Evolutionary conservation across 2,113 vertebrate species (phyloP), one percentile per base, ranked within the genome.

Genomic region (Xenopus borealis): DNA sequence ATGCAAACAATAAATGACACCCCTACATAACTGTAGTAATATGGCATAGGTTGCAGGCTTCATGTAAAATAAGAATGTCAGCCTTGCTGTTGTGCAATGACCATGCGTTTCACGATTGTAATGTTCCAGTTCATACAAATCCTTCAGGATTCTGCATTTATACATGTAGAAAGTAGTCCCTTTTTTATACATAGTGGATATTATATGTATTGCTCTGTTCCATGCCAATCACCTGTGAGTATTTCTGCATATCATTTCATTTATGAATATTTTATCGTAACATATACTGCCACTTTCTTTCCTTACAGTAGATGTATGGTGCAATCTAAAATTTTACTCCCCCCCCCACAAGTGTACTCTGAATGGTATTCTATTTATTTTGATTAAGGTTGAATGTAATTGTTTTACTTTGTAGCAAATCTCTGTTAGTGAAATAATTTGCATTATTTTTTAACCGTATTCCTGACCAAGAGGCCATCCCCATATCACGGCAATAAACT

Each of bases 281-380:
- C 66, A 57, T 75, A 66, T 76, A 77, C 69, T 70, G 61, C 66
- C 67, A 63, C 53, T 73, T 67, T 75, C 81, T 83, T 80, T 82
- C 80, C 72, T 84, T 67, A 81, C 82, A 84, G 83, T 86, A 88
- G 86, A 82, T 85, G 78, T 80, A 83, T 86, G 84, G 85, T 89
- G 86, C 86, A 88, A 88, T 89, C 84, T 81, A 82, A 88, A 87
- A 84, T 81, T 81, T 83, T 83, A 80, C 83, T 75, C 30, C 47
- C 79, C 83, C 77, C 30, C 5, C 33, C 16, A 80, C 67, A 86
- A 81, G 80, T 10, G 7, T 88, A 84, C 81, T 87, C 76, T 81
- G 45, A 84, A 88, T 88, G 85, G 81, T 90, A 86, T 82, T 89
- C 83, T 89, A 88, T 88, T 90, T 89, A 88, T 89, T 90, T 85